phyloP scores from a whole-genome alignment of 1,140 invertebrate genomes.

The Aphelenchoides avenae region DNA sequence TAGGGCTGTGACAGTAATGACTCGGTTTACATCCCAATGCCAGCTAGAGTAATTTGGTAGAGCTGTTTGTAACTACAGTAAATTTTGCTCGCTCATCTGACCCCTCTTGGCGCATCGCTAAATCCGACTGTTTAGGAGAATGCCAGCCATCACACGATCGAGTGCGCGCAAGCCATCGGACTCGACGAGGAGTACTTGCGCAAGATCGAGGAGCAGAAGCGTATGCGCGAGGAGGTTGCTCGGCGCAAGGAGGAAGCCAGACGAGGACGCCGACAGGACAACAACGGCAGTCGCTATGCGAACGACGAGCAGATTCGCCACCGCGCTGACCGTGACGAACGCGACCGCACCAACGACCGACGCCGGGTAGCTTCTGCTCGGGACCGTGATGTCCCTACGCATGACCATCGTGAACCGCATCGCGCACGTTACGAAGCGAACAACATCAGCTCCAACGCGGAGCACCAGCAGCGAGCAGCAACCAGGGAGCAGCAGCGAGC shows the following conservation, averaged over 20 bases:
- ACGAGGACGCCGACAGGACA: slow-evolving; percentile 13
- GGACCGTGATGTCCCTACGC: too few species aligned
- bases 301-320: too few species aligned
- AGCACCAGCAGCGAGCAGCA: too few species aligned
- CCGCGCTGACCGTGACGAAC: too few species aligned
- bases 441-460: too few species aligned
- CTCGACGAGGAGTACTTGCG: slow-evolving; percentile 40
- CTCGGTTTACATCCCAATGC: slow-evolving; percentile 10
- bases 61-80: neutral
- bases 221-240: slow-evolving; percentile 33
- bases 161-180: slow-evolving; percentile 46
- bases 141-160: slow-evolving; percentile 29
- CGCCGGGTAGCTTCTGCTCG: too few species aligned
- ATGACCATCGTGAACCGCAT: too few species aligned
- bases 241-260: slow-evolving; percentile 24
- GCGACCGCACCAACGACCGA: too few species aligned
- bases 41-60: too few species aligned
- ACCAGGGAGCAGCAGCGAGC: too few species aligned
- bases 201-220: slow-evolving; percentile 44
- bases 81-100: slow-evolving; percentile 2
- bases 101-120: neutral
- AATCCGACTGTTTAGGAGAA: slow-evolving; percentile 3
- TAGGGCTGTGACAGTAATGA: neutral
- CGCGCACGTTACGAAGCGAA: too few species aligned
- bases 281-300: too few species aligned